Conservation (phyloP, 1,140 invertebrate genomes). For the honey bee (Apis mellifera) region Amel_HAv3.1 CM009942.2:11272501-11273000, state of each 20-base stretch:
- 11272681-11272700: too few relatives aligned
- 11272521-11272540: constrained; percentile 51
- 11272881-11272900: neutral
- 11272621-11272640: too few relatives aligned
- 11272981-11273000: neutral
- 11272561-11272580: neutral
- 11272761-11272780: constrained; percentile 31
- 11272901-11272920: constrained; percentile 5
- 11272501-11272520: constrained; percentile 17
- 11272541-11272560: neutral
- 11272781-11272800: constrained; percentile 11
- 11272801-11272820: constrained; percentile 8
- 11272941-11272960: neutral
- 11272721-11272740: too few relatives aligned
- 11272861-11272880: constrained; percentile 23
- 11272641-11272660: too few relatives aligned
- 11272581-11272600: too few relatives aligned
- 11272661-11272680: too few relatives aligned
- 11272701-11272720: neutral
- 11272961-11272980: neutral
- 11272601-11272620: too few relatives aligned
- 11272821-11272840: neutral
- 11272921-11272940: neutral
- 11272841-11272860: neutral
- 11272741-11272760: constrained; percentile 10